phyloP scores from a whole-genome alignment of 1,140 invertebrate genomes.

The Protaetia brevitarsis region DNA sequence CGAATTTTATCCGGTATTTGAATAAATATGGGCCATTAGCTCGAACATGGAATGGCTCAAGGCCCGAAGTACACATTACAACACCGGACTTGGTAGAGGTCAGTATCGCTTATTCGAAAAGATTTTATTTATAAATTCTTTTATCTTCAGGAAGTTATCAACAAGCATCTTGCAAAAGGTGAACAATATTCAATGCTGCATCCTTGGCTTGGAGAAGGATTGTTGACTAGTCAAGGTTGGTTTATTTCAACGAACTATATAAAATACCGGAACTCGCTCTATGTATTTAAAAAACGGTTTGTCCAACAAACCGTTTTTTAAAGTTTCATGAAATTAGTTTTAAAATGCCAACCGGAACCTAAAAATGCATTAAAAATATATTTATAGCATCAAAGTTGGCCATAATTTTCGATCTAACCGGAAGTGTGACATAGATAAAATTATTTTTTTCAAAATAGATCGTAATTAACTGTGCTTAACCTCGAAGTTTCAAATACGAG shows the following conservation, averaged over 20 bases:
- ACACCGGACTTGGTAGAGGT: conserved; percentile 42
- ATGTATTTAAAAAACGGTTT: not conserved
- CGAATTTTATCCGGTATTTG: not conserved
- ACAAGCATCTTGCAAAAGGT: conserved; percentile 58
- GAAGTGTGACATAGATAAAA: no score
- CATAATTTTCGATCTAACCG: no score
- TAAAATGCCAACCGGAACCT: no score
- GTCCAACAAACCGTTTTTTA: not conserved
- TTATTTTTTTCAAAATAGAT: no score
- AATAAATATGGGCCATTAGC: conserved; percentile 35
- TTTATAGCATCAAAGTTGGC: no score
- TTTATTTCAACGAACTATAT: not conserved
- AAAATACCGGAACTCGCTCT: no score
- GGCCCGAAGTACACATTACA: conserved; percentile 35
- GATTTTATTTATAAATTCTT: not conserved
- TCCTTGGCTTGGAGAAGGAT: conserved; percentile 53
- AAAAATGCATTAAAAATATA: no score
- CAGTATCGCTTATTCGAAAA: not conserved
- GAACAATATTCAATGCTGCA: conserved; percentile 56
- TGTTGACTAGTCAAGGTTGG: conserved; percentile 54
- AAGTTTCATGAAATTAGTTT: no score
- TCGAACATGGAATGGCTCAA: conserved; percentile 36
- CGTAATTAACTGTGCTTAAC: no score
- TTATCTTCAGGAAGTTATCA: conserved; percentile 50
- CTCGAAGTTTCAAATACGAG: no score